These are phyloP conservation scores for Apogon hyalosoma DNA, from an alignment of 2,797 vertebrate genomes.

Conservation along the genomic window DNA sequence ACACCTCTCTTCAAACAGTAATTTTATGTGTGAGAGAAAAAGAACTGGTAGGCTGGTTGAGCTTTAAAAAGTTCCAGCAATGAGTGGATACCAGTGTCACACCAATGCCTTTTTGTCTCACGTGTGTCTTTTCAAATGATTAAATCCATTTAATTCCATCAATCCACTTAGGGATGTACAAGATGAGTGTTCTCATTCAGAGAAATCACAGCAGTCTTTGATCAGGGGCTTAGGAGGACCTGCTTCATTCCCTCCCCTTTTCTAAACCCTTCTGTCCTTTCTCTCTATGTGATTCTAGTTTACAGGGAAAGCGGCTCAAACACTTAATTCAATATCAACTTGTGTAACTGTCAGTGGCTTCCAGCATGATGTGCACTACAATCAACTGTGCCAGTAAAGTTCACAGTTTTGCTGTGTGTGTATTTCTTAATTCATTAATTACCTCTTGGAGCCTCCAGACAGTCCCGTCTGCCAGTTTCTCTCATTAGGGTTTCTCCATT, in stretches of 20 bases:
- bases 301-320: conserved; percentile 54
- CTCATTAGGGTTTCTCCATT: conserved; percentile 48
- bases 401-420: conserved; percentile 39
- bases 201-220: conserved; percentile 61
- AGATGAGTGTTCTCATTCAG: conserved; percentile 37
- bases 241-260: conserved; percentile 12
- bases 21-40: conserved; percentile 28
- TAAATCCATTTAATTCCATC: conserved; percentile 49
- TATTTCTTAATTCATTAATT: conserved; percentile 55
- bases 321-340: conserved; percentile 52
- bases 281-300: conserved; percentile 26
- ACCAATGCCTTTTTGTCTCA: conserved; percentile 19
- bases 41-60: background rate
- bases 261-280: conserved; percentile 28
- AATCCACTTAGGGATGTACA: conserved; percentile 27
- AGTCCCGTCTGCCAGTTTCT: conserved; percentile 42
- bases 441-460: conserved; percentile 28
- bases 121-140: conserved; percentile 53
- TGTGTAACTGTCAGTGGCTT: conserved; percentile 49
- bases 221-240: conserved; percentile 57
- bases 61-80: conserved; percentile 23
- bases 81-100: conserved; percentile 34
- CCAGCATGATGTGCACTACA: conserved; percentile 45
- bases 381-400: conserved; percentile 43
- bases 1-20: conserved; percentile 33